phyloP scores from a whole-genome alignment of 2,797 vertebrate genomes.

The Sebastes variabilis region DNA sequence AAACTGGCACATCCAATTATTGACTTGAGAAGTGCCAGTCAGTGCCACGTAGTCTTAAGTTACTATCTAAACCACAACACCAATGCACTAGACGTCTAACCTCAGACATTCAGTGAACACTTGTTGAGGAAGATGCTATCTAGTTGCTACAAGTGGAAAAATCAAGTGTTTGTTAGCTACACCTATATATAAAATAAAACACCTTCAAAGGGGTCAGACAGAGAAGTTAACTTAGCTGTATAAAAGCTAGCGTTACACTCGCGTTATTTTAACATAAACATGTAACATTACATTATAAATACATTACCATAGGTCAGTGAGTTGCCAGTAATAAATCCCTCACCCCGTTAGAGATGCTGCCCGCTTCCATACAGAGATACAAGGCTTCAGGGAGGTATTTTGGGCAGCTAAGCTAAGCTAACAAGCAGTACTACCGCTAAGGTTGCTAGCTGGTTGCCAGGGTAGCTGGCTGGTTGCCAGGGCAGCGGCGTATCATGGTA shows the following conservation, averaged over 20 bases:
- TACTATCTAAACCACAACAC: conserved; percentile 3
- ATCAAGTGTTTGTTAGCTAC: not conserved
- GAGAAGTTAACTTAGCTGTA: conserved; percentile 44
- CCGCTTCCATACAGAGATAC: conserved; percentile 64
- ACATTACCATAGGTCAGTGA: not conserved
- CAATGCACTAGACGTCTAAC: not conserved
- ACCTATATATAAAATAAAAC: not conserved
- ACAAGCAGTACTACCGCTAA: not conserved
- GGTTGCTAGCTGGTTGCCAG: not conserved
- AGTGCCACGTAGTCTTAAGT: conserved; percentile 66
- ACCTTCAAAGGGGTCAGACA: not conserved
- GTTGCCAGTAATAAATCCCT: conserved; percentile 25
- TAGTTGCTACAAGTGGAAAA: not conserved
- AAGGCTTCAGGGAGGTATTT: conserved; percentile 49
- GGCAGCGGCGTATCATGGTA: too few species aligned
- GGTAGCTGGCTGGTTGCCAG: conserved; percentile 11
- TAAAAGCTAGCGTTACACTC: not conserved
- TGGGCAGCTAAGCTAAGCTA: conserved; percentile 26
- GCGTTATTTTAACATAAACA: not conserved
- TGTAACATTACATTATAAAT: not conserved
- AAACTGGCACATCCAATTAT: too few species aligned
- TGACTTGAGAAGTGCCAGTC: not conserved
- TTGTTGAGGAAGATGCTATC: not conserved
- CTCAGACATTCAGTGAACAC: not conserved
- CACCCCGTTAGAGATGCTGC: conserved; percentile 48